Conservation (phyloP, 2,797 vertebrate genomes). For the Micrastur ruficollis region DNA sequence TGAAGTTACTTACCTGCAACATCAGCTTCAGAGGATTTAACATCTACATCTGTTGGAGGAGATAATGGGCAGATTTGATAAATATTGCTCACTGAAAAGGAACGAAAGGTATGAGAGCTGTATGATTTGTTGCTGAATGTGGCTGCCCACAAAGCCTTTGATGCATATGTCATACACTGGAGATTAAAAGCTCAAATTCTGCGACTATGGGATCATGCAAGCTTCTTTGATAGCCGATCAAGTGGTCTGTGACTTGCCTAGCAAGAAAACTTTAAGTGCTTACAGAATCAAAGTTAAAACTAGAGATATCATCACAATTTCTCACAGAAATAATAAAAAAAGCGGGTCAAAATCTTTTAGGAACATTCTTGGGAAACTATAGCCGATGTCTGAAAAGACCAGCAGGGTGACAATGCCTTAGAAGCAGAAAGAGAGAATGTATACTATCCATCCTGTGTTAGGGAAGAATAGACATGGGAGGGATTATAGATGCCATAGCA, state of each 20-base stretch:
- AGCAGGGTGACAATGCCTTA: not conserved
- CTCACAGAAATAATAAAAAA: not conserved
- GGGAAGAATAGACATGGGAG: not conserved
- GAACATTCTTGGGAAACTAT: not conserved
- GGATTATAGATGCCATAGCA: not conserved
- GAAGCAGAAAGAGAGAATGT: not conserved
- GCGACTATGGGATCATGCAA: slow-evolving; percentile 14
- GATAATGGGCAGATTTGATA: not conserved
- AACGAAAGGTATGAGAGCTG: not conserved
- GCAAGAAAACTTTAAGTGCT: not conserved
- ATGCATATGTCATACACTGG: not conserved
- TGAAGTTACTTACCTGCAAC: not conserved
- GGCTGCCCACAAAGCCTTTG: slow-evolving; percentile 28
- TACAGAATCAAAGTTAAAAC: not conserved
- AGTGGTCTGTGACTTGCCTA: not conserved
- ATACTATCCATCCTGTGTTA: not conserved
- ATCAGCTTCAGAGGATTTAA: not conserved
- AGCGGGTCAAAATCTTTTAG: not conserved
- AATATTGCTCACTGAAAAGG: slow-evolving; percentile 12
- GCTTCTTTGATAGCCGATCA: slow-evolving; percentile 25
- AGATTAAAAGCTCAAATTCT: slow-evolving; percentile 58
- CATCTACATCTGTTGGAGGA: not conserved
- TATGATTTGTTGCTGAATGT: slow-evolving; percentile 17
- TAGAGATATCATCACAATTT: not conserved
- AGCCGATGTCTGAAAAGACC: not conserved